Conservation (phyloP, 2,888 invertebrate genomes). For the Bembecia ichneumoniformis region DNA sequence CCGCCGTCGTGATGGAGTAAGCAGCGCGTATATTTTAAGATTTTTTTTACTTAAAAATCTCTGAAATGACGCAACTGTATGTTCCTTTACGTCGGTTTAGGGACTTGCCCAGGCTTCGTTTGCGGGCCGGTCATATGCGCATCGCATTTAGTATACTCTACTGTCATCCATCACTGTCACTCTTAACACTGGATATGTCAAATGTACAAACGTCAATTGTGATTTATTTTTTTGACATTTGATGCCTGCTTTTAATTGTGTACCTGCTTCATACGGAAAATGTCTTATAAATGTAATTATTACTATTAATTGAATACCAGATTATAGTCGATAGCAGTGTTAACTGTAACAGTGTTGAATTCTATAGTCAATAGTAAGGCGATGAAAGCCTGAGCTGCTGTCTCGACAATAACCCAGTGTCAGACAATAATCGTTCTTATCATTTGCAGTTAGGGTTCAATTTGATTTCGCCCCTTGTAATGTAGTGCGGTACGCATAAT, state of each 20-base stretch:
- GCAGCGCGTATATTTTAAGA: too few species aligned
- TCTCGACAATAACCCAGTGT: conserved; percentile 73
- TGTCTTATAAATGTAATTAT: too few species aligned
- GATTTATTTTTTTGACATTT: too few species aligned
- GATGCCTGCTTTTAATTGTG: too few species aligned
- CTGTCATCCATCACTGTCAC: not conserved
- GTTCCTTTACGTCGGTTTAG: not conserved
- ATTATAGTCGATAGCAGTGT: not conserved
- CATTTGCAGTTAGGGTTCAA: conserved; percentile 50
- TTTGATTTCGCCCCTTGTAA: conserved; percentile 27
- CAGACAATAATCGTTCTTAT: conserved; percentile 69
- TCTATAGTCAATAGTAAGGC: conserved; percentile 34
- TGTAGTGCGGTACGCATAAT: not conserved
- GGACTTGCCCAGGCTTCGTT: not conserved
- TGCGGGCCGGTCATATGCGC: conserved; percentile 2
- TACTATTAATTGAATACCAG: not conserved
- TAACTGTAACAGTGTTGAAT: not conserved
- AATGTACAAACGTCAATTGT: too few species aligned
- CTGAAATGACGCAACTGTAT: too few species aligned
- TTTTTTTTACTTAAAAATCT: too few species aligned
- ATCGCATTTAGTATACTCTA: not conserved
- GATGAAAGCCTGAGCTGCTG: conserved; percentile 56
- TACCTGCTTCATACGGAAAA: too few species aligned
- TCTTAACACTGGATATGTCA: not conserved
- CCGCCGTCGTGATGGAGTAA: too few species aligned